These are phyloP conservation scores for Ennomos quercinarius DNA, from an alignment of 2,888 invertebrate species.

Conservation along the genomic window DNA sequence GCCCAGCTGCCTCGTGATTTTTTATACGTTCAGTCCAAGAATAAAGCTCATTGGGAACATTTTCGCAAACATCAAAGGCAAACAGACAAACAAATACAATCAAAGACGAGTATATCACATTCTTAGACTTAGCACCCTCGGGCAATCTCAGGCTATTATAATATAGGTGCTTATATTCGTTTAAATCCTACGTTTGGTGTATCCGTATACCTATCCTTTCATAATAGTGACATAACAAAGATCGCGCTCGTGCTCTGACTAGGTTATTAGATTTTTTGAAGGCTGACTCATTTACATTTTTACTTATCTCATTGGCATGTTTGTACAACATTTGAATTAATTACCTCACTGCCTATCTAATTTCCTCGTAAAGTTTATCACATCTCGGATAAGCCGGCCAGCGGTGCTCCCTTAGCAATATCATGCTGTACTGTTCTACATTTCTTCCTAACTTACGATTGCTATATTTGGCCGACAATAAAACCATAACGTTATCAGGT, in stretches of 20 bases:
- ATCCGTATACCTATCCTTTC: too few species aligned
- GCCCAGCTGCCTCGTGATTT: slow-evolving; percentile 5
- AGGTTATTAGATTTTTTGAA: slow-evolving; percentile 2
- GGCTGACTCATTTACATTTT: slow-evolving; percentile 2
- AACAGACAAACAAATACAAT: too few species aligned
- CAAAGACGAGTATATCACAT: too few species aligned
- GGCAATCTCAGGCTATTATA: too few species aligned
- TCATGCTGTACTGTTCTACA: background rate
- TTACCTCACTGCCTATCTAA: slow-evolving; percentile 7
- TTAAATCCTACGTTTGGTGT: too few species aligned
- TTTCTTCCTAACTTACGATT: background rate
- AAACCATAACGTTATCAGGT: background rate
- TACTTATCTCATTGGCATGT: slow-evolving; percentile 21
- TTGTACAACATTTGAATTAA: slow-evolving; percentile 8
- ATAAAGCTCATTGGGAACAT: background rate
- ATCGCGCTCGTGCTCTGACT: background rate
- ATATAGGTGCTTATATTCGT: too few species aligned
- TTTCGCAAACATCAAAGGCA: background rate
- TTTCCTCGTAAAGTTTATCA: slow-evolving; percentile 10
- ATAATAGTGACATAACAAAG: background rate
- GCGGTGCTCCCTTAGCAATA: background rate
- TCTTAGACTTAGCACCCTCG: too few species aligned
- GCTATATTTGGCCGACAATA: slow-evolving; percentile 1
- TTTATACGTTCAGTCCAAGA: background rate
- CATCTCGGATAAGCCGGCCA: slow-evolving; percentile 5